Evolutionary conservation across 2,888 invertebrate genomes (phyloP), one percentile per base, ranked within the genome.

Genomic region (Antitype chi): DNA sequence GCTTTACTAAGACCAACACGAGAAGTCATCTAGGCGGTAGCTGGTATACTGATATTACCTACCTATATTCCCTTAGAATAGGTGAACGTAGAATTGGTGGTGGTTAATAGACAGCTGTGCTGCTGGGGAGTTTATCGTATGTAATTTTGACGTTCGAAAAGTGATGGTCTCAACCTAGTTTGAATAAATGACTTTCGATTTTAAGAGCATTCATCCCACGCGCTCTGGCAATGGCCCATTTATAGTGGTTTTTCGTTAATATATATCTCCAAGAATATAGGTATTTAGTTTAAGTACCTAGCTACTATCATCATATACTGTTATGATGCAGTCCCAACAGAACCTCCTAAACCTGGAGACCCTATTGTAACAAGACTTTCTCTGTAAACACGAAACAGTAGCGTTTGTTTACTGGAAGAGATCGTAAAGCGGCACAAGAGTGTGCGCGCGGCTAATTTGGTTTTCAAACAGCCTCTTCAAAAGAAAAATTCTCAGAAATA

Each of bases 321-420:
- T 59, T 59, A 25, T 17, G 28, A 59, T 8, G 28, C 2, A 59
- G 53, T 63, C 67, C 57, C 3, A 17, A 11, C 4, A 75, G 28
- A 49, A 52, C 38, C 17, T 20, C 25, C 9, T 5, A 66, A 75
- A n/a, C 64, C 84, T 91, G 90, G 92, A 74, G 52, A 80, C 85
- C 85, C 88, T 90, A 89, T 70, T 47, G 71, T 59, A 77, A 80
- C 82, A 79, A 76, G 90, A 89, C 91, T 91, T 93, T 92, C 90
- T 81, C 88, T 89, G 91, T 92, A 93, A 92, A 94, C 92, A 92
- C 85, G 75, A 88, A 86, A 88, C 87, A 88, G 90, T 88, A 86
- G 89, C 89, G 49, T 80, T 87, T 91, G 91, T 92, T 92, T 93
- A 92, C 90, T 85, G 87, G 76, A 78, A 81, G 80, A 79, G 91